Evolutionary conservation across 2,113 vertebrate genomes (phyloP), one percentile per base, ranked within the genome.

Genomic region (Epinephelus fuscoguttatus): DNA sequence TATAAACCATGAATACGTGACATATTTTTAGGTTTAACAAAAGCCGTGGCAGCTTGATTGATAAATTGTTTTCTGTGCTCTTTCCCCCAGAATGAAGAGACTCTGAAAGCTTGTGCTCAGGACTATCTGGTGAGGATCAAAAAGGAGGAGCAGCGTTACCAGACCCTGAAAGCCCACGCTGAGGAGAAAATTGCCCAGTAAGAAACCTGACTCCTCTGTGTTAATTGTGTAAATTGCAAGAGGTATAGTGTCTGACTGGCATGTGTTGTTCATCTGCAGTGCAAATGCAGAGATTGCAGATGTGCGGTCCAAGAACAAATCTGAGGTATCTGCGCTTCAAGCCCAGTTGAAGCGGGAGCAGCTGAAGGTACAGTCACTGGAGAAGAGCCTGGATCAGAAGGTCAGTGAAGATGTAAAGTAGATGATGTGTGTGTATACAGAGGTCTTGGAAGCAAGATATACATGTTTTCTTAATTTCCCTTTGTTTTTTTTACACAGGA

Each of bases 341-440:
- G 97, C 96, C 0, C 95, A 94, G 86, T 89, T 98, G 75, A 95
- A 96, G 27, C 96, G 96, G 63, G 97, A 98, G 2, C 97, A 99
- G 76, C 95, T 98, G 92, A 97, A 96, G 71, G 90, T 92, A 37
- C 96, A 98, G 67, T 98, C 98, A 0, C 83, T 99, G 83, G 97
- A 99, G 91, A 97, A 94, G 67, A 95, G 86, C 30, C 91, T 99
- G 23, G 97, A 97, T 27, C 97, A 98, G 89, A 99, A 98, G 95
- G 98, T 97, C 63, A 89, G 23, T 17, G 2, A 1, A 19, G 19
- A 9, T 19, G 3, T 5, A 0, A 4, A 55, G 30, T 14, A n/a
- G 6, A 60, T 40, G 10, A 13, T 5, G 11, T 18, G 11, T 18
- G 2, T 59, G 23, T 75, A 23, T 80, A 10, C 6, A 74, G 18